Conservation (phyloP, 1,140 invertebrate species). For the Holotrichia oblita region DNA sequence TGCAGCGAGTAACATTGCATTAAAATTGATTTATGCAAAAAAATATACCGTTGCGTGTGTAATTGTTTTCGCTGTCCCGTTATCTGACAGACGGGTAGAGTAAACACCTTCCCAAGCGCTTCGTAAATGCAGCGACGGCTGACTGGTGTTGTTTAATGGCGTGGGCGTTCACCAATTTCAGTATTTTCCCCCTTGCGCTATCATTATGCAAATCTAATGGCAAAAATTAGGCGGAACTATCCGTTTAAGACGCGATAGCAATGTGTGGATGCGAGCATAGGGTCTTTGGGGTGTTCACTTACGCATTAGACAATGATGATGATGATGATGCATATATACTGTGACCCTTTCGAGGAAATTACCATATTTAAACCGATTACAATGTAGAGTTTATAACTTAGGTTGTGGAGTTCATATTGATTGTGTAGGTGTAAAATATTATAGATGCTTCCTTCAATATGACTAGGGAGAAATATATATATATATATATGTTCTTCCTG, state of each 20-base stretch:
- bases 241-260: constrained; percentile 21
- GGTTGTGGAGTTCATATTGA: neutral
- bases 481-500: too few relatives aligned
- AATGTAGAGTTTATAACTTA: neutral
- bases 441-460: neutral
- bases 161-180: constrained; percentile 20
- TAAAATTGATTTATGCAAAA: constrained; percentile 32
- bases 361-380: neutral
- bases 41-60: constrained; percentile 12
- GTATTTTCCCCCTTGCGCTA: neutral
- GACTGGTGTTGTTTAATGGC: neutral
- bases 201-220: constrained; percentile 33
- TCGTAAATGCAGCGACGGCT: too few relatives aligned
- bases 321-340: neutral
- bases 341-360: constrained; percentile 2
- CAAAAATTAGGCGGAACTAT: constrained; percentile 32
- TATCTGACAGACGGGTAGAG: neutral
- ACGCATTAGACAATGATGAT: neutral
- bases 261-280: neutral
- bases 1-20: constrained; percentile 14
- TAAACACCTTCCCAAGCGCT: constrained; percentile 8
- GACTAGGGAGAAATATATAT: neutral
- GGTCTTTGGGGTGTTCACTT: neutral
- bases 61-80: constrained; percentile 21
- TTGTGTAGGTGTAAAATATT: neutral